Evolutionary conservation across 2,797 vertebrate species (phyloP), one percentile per base, ranked within the genome.

Genomic region (Botia almorhae): DNA sequence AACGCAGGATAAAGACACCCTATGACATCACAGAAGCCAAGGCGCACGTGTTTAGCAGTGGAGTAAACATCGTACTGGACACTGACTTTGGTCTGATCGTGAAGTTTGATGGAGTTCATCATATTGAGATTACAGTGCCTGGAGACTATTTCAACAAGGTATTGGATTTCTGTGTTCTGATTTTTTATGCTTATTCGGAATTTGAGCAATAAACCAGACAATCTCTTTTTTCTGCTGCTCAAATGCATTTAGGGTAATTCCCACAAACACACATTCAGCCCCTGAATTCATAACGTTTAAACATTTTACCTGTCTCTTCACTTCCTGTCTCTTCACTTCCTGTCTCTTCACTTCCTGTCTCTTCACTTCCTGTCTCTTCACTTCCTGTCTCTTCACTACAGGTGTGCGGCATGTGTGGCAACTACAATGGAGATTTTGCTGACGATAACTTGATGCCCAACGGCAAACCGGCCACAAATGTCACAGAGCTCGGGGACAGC

Each of bases 61-160:
- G 96, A 43, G 87, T 90, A 53, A 96, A 94, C 89, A 92, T 71
- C 26, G 89, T 96, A 26, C 78, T 98, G 83, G 92, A 95, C 89
- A 96, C 95, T 2, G 92, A 92, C 88, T 98, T 97, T 67, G 96
- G 95, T 69, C 86, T 95, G 69, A 91, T 87, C 84, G 95, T 97
- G 74, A 96, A 95, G 90, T 98, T 94, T 69, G 96, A 97, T 1
- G 96, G 96, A 53, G 85, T 94, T 71, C 96, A 97, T 73, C 92
- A 96, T 74, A 84, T 97, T 81, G 93, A 96, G 87, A 94, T 98
- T 80, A 95, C 90, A 14, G 88, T 97, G 60, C 94, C 96, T 39
- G 91, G 93, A 43, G 92, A 95, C 61, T 97, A 98, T 84, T 96
- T 92, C 82, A 90, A 93, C 87, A 96, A 96, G 95, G 96, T 97